A percentile compares a stretch with the other conserved stretches of the same genome.
Conservation (phyloP, 2,113 vertebrate species). For the Tragelaphus imberbis region DNA sequence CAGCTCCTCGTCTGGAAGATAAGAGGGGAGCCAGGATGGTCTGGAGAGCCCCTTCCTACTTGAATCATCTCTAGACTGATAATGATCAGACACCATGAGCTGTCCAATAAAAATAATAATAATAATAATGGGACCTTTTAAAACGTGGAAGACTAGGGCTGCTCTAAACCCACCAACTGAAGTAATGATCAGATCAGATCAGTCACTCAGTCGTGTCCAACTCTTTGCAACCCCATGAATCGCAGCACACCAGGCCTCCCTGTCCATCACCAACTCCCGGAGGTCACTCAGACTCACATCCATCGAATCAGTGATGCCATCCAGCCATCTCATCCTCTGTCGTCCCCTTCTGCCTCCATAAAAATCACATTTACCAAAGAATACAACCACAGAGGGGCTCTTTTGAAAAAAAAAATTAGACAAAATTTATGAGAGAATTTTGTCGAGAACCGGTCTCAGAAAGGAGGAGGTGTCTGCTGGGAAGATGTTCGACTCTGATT, state of each 20-base stretch:
- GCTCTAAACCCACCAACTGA: background rate
- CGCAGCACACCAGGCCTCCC: no score
- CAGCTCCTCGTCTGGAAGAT: background rate
- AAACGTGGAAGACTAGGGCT: background rate
- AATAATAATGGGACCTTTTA: background rate
- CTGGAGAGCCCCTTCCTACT: background rate
- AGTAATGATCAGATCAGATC: background rate
- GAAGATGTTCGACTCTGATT: background rate
- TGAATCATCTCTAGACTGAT: accelerated
- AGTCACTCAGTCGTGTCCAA: no score
- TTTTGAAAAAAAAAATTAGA: background rate
- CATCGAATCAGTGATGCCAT: no score
- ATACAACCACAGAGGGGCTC: background rate
- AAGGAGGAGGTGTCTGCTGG: background rate
- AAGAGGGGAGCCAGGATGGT: accelerated
- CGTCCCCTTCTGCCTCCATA: no score
- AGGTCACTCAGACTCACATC: no score
- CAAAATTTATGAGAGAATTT: background rate
- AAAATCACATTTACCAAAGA: background rate
- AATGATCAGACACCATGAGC: background rate
- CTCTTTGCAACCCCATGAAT: no score
- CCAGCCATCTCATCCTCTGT: no score
- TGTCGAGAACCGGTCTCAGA: background rate
- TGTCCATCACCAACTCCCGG: no score
- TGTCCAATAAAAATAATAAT: background rate